Base-by-base conservation (phyloP, 2,113 vertebrate species). In the Rhynchomys soricoides region DNA sequence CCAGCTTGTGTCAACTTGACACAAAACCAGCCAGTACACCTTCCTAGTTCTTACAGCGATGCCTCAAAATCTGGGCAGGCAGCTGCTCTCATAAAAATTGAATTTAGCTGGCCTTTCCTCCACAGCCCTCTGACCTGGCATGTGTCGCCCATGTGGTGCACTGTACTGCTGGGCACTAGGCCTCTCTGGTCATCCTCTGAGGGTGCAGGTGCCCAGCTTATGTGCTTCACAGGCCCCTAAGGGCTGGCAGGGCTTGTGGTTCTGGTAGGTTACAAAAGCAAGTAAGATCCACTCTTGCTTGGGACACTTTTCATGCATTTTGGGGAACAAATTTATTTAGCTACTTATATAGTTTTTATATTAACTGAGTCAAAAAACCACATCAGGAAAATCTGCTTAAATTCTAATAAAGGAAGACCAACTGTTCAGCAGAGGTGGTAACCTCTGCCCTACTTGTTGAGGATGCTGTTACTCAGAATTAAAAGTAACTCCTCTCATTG, bases 341-440 rank as follows among this genome's bases (percentile, higher is more conserved):
- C 45, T 59, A 75, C 29, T 15, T 86, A 29, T 4, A 86, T 9
- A 52, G 34, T 86, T 66, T 85, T 79, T 40, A 70, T 5, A 87
- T 43, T 29, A 93, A 66, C n/a, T 17, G 7, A 43, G 52, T 70
- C 31, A 91, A 95, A 88, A 88, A 78, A 70, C 75, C 31, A 97
- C 62, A n/a, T 74, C 21, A 79, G 62, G 34, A 75, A 93, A 94
- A 83, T n/a, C 52, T 88, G 66, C 16, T 83, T 59, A 71, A 40
- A 15, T 87, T 79, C n/a, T 34, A 78, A 22, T 4, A 62, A 62
- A 34, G 52, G 50, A 89, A 48, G 52, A 57, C 24, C 64, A 68
- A 37, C 31, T 43, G 40, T 26, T 70, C 31, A 82, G 74, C 26
- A 93, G 75, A 11, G 29, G 92, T 24, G 0, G 10, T 6, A 66